Base-by-base conservation (phyloP, 2,113 vertebrate species). In the Ophthalmolycus amberensis region DNA sequence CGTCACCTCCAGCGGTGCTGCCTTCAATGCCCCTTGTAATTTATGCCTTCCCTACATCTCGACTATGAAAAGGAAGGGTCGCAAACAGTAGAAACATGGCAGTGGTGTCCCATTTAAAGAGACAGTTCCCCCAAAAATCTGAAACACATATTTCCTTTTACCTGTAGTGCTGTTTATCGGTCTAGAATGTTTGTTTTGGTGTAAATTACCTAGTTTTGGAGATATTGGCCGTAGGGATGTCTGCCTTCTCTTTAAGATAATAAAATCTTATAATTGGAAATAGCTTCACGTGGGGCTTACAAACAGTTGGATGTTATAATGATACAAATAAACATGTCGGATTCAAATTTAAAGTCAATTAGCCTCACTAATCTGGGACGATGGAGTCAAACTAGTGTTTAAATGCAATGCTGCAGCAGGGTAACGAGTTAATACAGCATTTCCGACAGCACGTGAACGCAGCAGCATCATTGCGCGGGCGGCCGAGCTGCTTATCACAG, bases 401-500 rank as follows among this genome's bases (percentile, higher is more conserved):
- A 34, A 74, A 29, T 10, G 2, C 50, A 37, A 8, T 29, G 25
- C 48, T 15, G 44, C 44, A 48, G 38, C 44, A 27, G 32, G 6
- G 6, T 3, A 6, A 11, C 14, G 16, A 29, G 6, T 29, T 18
- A 0, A 22, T 0, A 0, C 18, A 1, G 7, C 0, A n/a, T 82
- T 66, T 79, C 79, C 84, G 18, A 85, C 56, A 2, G 58, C 40
- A n/a, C 48, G 0, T 87, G 90, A 93, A 93, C 32, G 85, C 87
- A 65, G 9, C 91, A 71, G 80, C 32, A 63, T 38, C 78, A 2
- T 9, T 46, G 4, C 10, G 8, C 56, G 20, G 1, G 59, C 52
- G 18, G 77, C n/a, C 70, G 69, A 63, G 59, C 80, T 29, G 71
- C 77, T 63, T 78, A 75, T 84, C 83, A 37, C 0, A 75, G 1